These are phyloP conservation scores for Crocallis elinguaria DNA, from an alignment of 2,888 invertebrate species.

Conservation along the genomic window DNA sequence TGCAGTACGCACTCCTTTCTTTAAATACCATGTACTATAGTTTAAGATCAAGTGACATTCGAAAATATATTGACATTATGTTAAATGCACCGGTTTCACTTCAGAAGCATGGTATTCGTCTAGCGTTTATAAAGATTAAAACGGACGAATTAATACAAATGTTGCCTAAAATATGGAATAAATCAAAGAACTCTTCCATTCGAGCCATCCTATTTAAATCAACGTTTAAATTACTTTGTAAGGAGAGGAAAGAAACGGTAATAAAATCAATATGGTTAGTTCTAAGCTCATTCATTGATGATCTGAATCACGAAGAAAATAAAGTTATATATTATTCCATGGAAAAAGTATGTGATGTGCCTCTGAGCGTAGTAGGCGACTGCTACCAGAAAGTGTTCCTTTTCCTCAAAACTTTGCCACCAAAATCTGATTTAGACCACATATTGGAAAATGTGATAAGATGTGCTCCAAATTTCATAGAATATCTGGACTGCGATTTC, in stretches of 20 bases:
- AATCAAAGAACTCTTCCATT: conserved; percentile 56
- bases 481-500: conserved; percentile 12
- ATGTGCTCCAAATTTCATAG: conserved; percentile 1
- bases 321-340: conserved; percentile 4
- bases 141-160: conserved; percentile 45
- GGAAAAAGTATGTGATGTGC: background rate
- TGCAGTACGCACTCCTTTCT: conserved; percentile 61
- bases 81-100: conserved; percentile 59
- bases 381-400: conserved; percentile 14
- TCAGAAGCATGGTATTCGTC: conserved; percentile 64
- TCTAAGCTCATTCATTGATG: conserved; percentile 10
- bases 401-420: conserved; percentile 2
- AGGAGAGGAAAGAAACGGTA: background rate
- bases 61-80: conserved; percentile 49
- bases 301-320: conserved; percentile 12
- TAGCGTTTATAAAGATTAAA: conserved; percentile 52
- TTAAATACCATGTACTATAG: conserved; percentile 61
- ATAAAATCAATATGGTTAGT: conserved; percentile 12
- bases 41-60: conserved; percentile 41
- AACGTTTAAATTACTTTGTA: conserved; percentile 3
- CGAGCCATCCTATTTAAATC: conserved; percentile 32
- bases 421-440: background rate
- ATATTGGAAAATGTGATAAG: background rate
- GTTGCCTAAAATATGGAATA: conserved; percentile 53
- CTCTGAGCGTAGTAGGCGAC: background rate